phyloP scores from a whole-genome alignment of 2,888 invertebrate genomes.

The Drosophila austrosaltans region DNA sequence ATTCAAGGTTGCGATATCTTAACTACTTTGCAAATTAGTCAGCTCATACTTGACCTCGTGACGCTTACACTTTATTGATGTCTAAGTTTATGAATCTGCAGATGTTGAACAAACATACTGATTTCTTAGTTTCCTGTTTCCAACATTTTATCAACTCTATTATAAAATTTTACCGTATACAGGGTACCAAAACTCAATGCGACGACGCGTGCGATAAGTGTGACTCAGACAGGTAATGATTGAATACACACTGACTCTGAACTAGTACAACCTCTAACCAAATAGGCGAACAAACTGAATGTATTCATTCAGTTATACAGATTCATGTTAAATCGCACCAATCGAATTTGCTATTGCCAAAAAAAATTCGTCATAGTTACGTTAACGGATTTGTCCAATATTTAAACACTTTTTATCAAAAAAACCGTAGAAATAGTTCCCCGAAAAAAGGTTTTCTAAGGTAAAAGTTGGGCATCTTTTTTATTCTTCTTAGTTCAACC shows the following conservation, averaged over 20 bases:
- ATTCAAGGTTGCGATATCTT: no score
- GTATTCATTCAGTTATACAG: conserved; percentile 21
- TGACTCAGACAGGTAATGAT: conserved; percentile 51
- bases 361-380: conserved; percentile 1
- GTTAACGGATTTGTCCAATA: conserved; percentile 40
- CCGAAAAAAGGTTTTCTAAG: no score
- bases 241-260: conserved; percentile 2
- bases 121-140: no score
- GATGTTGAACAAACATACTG: no score
- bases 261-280: neutral
- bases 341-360: neutral
- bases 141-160: no score
- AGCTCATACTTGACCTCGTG: no score
- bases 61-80: no score
- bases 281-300: neutral
- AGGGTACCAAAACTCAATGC: neutral
- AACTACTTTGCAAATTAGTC: no score
- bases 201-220: conserved; percentile 58
- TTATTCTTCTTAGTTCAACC: no score
- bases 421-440: no score
- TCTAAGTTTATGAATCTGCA: no score
- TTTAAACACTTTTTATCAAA: conserved; percentile 41
- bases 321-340: neutral
- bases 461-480: no score
- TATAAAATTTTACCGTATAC: neutral